A percentile compares a stretch with the other conserved stretches of the same genome.
phyloP scores from a whole-genome alignment of 2,888 invertebrate species.

The Erynnis tages region DNA sequence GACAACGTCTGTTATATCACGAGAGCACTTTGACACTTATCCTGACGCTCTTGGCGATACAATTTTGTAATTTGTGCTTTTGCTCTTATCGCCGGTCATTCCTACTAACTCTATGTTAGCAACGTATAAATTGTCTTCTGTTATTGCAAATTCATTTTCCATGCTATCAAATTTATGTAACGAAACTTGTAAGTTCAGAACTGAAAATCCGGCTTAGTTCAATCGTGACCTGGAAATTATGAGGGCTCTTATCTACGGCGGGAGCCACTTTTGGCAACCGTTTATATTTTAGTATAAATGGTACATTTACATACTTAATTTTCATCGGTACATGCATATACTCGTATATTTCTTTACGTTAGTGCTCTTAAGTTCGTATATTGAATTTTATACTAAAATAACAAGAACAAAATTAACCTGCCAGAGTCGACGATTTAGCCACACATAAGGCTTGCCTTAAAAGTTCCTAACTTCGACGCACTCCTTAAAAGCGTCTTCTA shows the following conservation, averaged over 20 bases:
- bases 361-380: not conserved
- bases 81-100: too few relatives aligned
- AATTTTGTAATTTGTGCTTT: too few relatives aligned
- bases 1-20: too few relatives aligned
- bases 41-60: too few relatives aligned
- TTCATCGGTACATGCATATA: too few relatives aligned
- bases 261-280: not conserved
- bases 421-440: not conserved
- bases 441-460: constrained; percentile 9
- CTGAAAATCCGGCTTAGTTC: constrained; percentile 2
- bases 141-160: too few relatives aligned
- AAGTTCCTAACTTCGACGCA: constrained; percentile 19
- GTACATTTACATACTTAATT: too few relatives aligned
- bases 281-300: not conserved
- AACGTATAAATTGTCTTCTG: too few relatives aligned
- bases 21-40: too few relatives aligned
- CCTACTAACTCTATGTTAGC: too few relatives aligned
- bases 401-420: too few relatives aligned
- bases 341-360: not conserved
- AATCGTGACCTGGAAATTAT: constrained; percentile 1
- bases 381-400: too few relatives aligned
- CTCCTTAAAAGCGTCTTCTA: constrained; percentile 18
- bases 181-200: not conserved
- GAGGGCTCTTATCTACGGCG: not conserved
- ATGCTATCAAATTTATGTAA: not conserved